These are phyloP conservation scores for Burhinus oedicnemus DNA, from an alignment of 2,113 vertebrate genomes.

Conservation along the genomic window DNA sequence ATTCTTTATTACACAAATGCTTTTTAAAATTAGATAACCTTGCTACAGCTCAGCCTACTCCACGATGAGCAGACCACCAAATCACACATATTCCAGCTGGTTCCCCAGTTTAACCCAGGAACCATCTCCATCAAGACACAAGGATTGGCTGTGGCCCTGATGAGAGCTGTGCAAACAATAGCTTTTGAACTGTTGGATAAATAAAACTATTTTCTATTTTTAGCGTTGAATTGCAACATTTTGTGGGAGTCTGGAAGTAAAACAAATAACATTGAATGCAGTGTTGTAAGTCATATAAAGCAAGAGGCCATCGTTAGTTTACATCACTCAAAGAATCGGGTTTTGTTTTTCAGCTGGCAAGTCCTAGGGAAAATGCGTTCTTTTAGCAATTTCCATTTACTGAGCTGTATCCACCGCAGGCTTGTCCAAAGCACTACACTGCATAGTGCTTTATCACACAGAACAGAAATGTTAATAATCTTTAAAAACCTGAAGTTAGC, in stretches of 20 bases:
- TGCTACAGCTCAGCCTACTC: rapidly evolving
- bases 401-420: not conserved
- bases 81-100: rapidly evolving
- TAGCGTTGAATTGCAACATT: slow-evolving; percentile 18
- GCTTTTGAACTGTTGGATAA: not conserved
- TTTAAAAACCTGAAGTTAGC: not conserved
- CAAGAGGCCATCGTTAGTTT: not conserved
- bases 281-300: not conserved
- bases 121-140: not conserved
- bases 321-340: not conserved
- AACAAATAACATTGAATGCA: not conserved
- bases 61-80: not conserved
- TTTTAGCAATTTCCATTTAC: not conserved
- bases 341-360: not conserved
- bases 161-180: not conserved
- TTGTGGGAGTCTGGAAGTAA: not conserved
- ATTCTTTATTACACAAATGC: not conserved
- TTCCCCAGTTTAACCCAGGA: not conserved
- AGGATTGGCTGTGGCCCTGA: not conserved
- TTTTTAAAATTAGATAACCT: not conserved
- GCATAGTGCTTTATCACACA: not conserved
- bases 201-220: not conserved
- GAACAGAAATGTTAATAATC: not conserved
- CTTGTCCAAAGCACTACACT: not conserved
- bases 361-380: not conserved